Evolutionary conservation across 2,797 vertebrate species (phyloP).

Genomic region (Pristis pectinata): DNA sequence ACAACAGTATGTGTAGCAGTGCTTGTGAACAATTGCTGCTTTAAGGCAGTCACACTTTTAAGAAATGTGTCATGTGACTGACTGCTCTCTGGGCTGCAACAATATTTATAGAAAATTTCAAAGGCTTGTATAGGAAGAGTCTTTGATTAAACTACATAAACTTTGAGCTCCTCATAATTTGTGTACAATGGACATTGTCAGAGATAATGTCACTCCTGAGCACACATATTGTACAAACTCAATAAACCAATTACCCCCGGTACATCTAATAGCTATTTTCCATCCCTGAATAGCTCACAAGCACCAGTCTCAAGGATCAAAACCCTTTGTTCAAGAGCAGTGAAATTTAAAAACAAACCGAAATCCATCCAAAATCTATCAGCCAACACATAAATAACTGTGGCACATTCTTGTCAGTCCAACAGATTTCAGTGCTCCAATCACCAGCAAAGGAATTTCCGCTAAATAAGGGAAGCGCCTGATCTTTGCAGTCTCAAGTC

Average conservation of each 20-base stretch:
- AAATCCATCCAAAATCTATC: not conserved
- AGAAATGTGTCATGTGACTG: no score
- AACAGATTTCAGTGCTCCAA: not conserved
- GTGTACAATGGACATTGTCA: no score
- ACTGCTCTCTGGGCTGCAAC: no score
- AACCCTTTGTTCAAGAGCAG: not conserved
- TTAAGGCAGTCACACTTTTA: no score
- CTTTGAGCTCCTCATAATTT: no score
- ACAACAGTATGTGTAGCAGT: not conserved
- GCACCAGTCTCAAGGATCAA: not conserved
- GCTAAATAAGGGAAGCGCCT: constrained; percentile 13
- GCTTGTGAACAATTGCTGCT: no score
- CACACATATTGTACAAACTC: not conserved
- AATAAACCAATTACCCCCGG: not conserved
- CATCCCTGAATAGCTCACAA: not conserved
- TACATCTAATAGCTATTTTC: not conserved
- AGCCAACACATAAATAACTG: not conserved
- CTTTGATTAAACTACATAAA: no score
- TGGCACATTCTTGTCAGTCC: constrained; percentile 22
- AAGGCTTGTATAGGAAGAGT: no score
- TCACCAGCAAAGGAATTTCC: not conserved
- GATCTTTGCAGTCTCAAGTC: not conserved
- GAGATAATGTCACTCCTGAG: no score
- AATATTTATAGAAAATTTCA: no score
- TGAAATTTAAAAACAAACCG: not conserved